Evolutionary conservation across 92 coral and sea anemone species (phyloP).

Genomic region (Epizoanthus rinbou): DNA sequence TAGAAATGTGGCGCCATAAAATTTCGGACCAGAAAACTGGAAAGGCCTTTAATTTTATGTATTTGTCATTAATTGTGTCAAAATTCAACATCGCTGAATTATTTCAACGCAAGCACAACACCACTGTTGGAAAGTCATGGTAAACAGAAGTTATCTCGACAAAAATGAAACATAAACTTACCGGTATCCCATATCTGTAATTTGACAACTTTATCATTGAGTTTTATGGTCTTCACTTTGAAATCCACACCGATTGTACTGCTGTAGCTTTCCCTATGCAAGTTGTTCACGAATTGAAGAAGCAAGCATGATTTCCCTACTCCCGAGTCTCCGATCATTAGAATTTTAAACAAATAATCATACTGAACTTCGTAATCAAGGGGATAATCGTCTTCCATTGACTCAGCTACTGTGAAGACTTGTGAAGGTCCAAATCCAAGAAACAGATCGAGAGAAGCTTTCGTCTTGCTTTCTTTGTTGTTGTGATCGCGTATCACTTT

Average conservation of each 20-base stretch:
- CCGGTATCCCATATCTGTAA: slow-evolving; percentile 99
- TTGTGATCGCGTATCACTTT: slow-evolving; percentile 26
- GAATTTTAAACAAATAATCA: slow-evolving; percentile 89
- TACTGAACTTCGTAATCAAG: slow-evolving; percentile 69
- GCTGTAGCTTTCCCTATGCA: slow-evolving; percentile 78
- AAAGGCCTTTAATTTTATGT: not conserved
- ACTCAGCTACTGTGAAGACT: slow-evolving; percentile 6
- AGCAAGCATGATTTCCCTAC: slow-evolving; percentile 95
- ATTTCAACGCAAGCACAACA: slow-evolving; percentile 12
- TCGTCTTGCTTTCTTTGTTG: not conserved
- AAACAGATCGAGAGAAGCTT: slow-evolving; percentile 18
- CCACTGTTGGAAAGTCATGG: not conserved
- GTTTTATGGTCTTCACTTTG: slow-evolving; percentile 83
- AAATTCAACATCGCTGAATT: slow-evolving; percentile 19
- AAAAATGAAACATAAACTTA: slow-evolving; percentile 37
- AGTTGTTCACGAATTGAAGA: slow-evolving; percentile 86
- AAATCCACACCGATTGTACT: slow-evolving; percentile 98
- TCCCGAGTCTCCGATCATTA: slow-evolving; percentile 94
- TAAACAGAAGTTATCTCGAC: not conserved
- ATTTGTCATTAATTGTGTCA: not conserved
- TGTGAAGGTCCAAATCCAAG: not conserved
- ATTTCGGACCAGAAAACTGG: too few species aligned
- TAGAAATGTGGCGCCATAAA: too few species aligned
- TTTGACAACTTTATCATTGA: slow-evolving; percentile 83
- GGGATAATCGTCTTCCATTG: slow-evolving; percentile 57